A percentile compares a stretch with the other conserved stretches of the same genome.
Conservation (phyloP, 2,797 vertebrate species). For the Peromyscus eremicus region DNA sequence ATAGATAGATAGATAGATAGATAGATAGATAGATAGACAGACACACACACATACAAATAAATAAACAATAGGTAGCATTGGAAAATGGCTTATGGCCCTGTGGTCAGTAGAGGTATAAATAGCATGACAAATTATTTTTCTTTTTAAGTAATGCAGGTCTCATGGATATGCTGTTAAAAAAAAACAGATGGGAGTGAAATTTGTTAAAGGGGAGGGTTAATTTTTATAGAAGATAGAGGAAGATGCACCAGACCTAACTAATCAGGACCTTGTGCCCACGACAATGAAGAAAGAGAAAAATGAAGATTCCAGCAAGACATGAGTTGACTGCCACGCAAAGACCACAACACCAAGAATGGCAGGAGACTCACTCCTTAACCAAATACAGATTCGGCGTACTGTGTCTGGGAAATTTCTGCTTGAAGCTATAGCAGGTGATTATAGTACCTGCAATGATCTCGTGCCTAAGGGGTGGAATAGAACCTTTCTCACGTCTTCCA, state of each 20-base stretch:
- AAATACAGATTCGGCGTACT: neutral
- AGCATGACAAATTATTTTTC: neutral
- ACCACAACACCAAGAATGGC: neutral
- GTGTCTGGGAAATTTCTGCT: neutral
- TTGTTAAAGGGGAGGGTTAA: neutral
- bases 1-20: too few species aligned
- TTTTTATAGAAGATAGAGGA: neutral
- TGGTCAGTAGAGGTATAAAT: neutral
- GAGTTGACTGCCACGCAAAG: rapidly evolving
- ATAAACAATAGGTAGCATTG: neutral
- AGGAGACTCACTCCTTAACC: neutral
- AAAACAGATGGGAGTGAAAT: neutral
- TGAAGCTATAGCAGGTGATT: neutral
- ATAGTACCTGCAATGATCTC: neutral
- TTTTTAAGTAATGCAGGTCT: neutral
- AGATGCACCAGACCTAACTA: neutral
- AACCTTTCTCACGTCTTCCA: neutral
- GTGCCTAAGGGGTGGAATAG: too few species aligned
- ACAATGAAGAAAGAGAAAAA: neutral
- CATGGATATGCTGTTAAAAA: neutral
- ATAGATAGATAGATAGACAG: too few species aligned
- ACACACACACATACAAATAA: neutral
- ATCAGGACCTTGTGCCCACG: neutral
- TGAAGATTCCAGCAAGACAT: rapidly evolving
- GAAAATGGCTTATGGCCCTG: neutral